A percentile compares a stretch with the other conserved stretches of the same genome.
These are phyloP conservation scores for Idris sp. DNA, from an alignment of 1,140 invertebrate genomes.

Conservation along the genomic window DNA sequence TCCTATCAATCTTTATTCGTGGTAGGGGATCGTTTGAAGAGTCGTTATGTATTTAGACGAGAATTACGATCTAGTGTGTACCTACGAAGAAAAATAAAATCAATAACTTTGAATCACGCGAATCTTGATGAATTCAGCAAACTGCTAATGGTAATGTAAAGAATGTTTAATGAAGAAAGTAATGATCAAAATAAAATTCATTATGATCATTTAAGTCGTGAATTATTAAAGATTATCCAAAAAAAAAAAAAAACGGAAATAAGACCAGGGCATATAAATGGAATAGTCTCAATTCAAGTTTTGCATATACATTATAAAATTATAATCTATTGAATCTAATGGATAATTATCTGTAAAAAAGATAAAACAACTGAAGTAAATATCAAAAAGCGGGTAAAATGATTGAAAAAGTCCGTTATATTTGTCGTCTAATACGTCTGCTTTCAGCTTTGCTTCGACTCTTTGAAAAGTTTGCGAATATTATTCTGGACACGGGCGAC, in stretches of 20 bases:
- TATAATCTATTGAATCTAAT: no score
- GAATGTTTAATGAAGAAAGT: no score
- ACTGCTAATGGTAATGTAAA: neutral
- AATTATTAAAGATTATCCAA: no score
- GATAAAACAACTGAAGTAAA: neutral
- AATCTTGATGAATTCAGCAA: constrained; percentile 14
- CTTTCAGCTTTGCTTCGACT: constrained; percentile 18
- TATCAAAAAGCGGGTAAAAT: neutral
- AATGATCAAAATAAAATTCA: no score
- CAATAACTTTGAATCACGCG: constrained; percentile 37
- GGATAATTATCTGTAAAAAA: no score
- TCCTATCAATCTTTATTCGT: constrained; percentile 65
- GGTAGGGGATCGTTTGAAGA: constrained; percentile 54
- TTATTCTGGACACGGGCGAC: constrained; percentile 61
- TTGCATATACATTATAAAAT: no score
- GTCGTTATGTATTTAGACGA: constrained; percentile 57
- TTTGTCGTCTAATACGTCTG: constrained; percentile 33
- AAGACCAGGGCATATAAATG: no score
- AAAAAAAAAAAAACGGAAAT: no score
- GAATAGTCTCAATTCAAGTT: no score
- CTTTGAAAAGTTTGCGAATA: constrained; percentile 49
- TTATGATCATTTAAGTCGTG: no score
- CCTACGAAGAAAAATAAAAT: constrained; percentile 41
- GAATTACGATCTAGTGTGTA: constrained; percentile 44
- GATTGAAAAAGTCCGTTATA: constrained; percentile 34